Percentiles rank a stretch among this genome's conserved stretches.
These are phyloP conservation scores for Agriopis marginaria DNA, from an alignment of 2,888 invertebrate species.

Conservation along the genomic window DNA sequence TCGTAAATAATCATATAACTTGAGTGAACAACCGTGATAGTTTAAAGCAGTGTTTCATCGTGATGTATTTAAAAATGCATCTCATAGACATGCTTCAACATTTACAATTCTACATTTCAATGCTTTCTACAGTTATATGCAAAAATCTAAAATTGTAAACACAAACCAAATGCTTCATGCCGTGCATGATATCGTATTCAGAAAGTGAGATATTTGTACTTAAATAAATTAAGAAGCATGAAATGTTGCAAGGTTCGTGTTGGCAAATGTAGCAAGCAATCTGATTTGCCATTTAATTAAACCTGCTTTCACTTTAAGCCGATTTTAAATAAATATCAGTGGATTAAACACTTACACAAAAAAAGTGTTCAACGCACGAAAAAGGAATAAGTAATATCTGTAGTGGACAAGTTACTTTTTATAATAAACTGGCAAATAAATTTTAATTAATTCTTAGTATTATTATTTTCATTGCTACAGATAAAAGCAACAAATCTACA, in stretches of 20 bases:
- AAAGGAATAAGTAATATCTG: neutral
- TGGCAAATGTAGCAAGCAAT: conserved; percentile 26
- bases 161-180: neutral
- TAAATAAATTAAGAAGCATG: conserved; percentile 10
- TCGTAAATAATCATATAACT: too few species aligned
- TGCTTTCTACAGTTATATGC: too few species aligned
- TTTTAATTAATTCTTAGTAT: too few species aligned
- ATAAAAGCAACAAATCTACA: neutral
- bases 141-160: neutral
- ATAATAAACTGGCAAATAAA: too few species aligned
- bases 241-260: conserved; percentile 22
- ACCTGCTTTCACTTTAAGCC: conserved; percentile 28
- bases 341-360: conserved; percentile 14
- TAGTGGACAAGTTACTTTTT: too few species aligned
- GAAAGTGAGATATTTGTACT: neutral
- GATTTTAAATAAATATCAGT: conserved; percentile 15
- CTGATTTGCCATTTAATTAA: conserved; percentile 30
- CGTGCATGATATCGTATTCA: neutral
- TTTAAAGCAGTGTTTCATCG: too few species aligned
- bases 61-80: too few species aligned
- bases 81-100: too few species aligned
- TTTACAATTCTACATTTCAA: too few species aligned
- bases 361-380: neutral
- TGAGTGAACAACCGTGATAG: too few species aligned
- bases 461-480: neutral